A percentile compares a stretch with the other conserved stretches of the same genome.
These are phyloP conservation scores for Tenthredo amoena DNA, from an alignment of 2,888 invertebrate species.

Conservation along the genomic window DNA sequence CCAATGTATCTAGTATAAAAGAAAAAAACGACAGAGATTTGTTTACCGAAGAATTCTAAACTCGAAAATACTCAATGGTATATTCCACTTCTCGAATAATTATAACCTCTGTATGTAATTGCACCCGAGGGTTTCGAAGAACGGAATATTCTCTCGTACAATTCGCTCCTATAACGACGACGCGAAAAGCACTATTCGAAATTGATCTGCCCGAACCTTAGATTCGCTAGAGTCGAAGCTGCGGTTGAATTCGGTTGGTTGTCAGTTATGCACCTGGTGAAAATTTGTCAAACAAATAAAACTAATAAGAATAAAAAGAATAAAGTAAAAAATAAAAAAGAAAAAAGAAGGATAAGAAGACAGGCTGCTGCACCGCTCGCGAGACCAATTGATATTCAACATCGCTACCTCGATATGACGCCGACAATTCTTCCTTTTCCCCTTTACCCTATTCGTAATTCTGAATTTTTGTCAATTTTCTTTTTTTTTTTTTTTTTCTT, in stretches of 20 bases:
- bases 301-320: slow-evolving; percentile 7
- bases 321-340: not conserved
- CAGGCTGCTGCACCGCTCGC: not conserved
- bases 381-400: slow-evolving; percentile 16
- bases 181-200: not conserved
- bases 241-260: not conserved
- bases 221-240: not conserved
- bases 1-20: no score
- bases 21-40: not conserved
- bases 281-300: slow-evolving; percentile 22
- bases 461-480: not conserved
- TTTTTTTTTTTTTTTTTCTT: not conserved
- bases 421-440: not conserved
- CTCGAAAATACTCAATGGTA: not conserved
- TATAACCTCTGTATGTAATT: no score
- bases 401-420: slow-evolving; percentile 19
- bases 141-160: no score
- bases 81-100: no score
- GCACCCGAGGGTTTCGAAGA: no score
- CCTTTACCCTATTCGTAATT: slow-evolving; percentile 13
- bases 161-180: no score
- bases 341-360: slow-evolving; percentile 22
- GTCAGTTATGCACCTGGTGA: slow-evolving; percentile 9
- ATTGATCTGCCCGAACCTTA: not conserved
- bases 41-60: not conserved